Conservation (phyloP, 2,888 invertebrate genomes). For the Catotricha subobsoleta region DNA sequence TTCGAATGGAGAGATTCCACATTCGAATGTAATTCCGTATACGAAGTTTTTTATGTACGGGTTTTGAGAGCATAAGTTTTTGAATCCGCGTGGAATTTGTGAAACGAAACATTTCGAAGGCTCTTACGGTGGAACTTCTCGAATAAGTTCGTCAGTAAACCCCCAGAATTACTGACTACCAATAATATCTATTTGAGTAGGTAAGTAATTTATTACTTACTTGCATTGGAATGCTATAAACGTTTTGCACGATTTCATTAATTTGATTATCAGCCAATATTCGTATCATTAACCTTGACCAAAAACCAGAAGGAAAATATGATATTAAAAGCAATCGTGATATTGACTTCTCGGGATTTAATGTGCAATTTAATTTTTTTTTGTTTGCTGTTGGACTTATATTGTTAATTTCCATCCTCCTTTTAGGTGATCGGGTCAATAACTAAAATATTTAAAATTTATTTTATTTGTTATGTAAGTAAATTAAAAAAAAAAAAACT, state of each 20-base stretch:
- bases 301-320: constrained; percentile 96
- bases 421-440: background rate
- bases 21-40: too few species aligned
- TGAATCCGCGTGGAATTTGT: too few species aligned
- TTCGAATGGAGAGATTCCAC: too few species aligned
- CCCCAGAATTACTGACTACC: background rate
- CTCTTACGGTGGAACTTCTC: background rate
- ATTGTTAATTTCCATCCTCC: too few species aligned
- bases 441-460: background rate
- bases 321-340: constrained; percentile 76
- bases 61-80: too few species aligned
- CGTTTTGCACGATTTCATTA: constrained; percentile 54
- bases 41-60: too few species aligned
- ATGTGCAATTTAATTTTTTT: too few species aligned
- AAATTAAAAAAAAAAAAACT: constrained; percentile 4
- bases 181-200: background rate
- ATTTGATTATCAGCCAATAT: constrained; percentile 77
- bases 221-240: constrained; percentile 55
- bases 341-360: constrained; percentile 37
- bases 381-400: too few species aligned
- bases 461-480: too few species aligned
- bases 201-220: constrained; percentile 19
- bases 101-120: too few species aligned
- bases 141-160: too few species aligned
- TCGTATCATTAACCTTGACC: constrained; percentile 86